Evolutionary conservation across 2,797 vertebrate genomes (phyloP).

Genomic region (Chromis chromis): DNA sequence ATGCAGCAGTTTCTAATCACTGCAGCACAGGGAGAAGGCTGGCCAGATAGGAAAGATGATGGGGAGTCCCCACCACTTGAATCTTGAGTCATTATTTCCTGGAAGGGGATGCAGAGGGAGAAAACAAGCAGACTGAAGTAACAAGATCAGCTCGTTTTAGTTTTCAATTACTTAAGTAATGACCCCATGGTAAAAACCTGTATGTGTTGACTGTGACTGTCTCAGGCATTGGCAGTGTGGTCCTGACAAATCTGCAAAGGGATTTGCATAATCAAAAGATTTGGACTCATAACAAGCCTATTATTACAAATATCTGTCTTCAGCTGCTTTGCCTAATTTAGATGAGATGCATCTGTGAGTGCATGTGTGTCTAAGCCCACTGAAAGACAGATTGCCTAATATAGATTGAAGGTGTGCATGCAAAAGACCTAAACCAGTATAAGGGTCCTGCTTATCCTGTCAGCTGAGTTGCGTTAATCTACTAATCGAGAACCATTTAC

Average conservation of each 20-base stretch:
- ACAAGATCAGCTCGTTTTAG: constrained; percentile 36
- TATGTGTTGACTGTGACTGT: background rate
- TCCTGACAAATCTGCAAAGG: constrained; percentile 32
- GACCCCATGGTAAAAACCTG: constrained; percentile 24
- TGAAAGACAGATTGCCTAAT: constrained; percentile 52
- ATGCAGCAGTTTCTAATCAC: constrained; percentile 23
- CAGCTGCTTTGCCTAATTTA: constrained; percentile 59
- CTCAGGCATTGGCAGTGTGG: constrained; percentile 2
- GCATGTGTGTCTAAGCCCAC: constrained; percentile 42
- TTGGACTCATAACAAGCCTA: constrained; percentile 59
- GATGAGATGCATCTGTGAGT: constrained; percentile 26
- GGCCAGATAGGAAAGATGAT: constrained; percentile 16
- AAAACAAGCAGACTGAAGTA: constrained; percentile 21
- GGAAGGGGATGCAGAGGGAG: constrained; percentile 3
- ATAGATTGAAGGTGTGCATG: constrained; percentile 51
- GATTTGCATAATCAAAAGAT: constrained; percentile 68
- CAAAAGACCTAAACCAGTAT: constrained; percentile 56
- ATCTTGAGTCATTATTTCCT: constrained; percentile 8
- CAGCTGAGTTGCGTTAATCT: constrained; percentile 79
- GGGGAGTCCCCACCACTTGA: constrained; percentile 22
- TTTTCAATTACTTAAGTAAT: constrained; percentile 36
- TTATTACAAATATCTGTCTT: constrained; percentile 56
- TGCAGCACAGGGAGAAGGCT: background rate
- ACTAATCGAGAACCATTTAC: constrained; percentile 74
- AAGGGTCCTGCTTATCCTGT: constrained; percentile 66